Conservation (phyloP, 2,888 invertebrate genomes). For the Ligdia adustata region DNA sequence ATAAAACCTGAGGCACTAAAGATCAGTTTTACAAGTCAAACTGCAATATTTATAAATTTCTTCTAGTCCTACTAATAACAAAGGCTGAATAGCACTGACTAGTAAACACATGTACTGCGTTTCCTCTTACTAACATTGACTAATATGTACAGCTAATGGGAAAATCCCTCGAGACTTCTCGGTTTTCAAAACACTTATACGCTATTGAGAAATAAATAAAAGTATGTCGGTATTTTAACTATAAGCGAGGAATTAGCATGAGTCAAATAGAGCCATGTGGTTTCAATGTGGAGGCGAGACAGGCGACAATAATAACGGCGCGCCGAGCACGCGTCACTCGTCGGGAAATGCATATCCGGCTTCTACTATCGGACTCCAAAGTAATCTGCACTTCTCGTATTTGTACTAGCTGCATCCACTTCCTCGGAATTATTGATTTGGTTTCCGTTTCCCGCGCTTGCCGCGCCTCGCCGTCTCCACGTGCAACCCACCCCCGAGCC, state of each 20-base stretch:
- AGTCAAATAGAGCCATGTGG: background rate
- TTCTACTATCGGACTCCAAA: slow-evolving; percentile 12
- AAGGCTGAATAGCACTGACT: too few relatives aligned
- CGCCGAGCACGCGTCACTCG: slow-evolving; percentile 10
- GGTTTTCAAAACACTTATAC: too few relatives aligned
- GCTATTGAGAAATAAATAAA: too few relatives aligned
- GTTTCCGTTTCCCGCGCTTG: slow-evolving; percentile 52
- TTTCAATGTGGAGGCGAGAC: slow-evolving; percentile 19
- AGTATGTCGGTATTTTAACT: background rate
- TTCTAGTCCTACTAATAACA: too few relatives aligned
- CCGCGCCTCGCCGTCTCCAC: slow-evolving; percentile 39
- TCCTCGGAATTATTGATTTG: slow-evolving; percentile 60
- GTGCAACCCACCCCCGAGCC: slow-evolving; percentile 29
- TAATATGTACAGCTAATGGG: too few relatives aligned
- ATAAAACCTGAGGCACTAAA: too few relatives aligned
- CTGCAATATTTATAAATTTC: too few relatives aligned
- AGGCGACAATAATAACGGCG: slow-evolving; percentile 18
- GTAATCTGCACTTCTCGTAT: slow-evolving; percentile 4
- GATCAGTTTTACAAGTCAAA: too few relatives aligned
- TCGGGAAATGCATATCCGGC: slow-evolving; percentile 34
- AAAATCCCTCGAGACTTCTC: too few relatives aligned
- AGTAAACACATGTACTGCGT: too few relatives aligned
- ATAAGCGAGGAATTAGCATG: background rate
- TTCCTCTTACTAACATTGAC: too few relatives aligned
- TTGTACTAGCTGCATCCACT: slow-evolving; percentile 31